Percentiles rank a stretch among this genome's conserved stretches.
Evolutionary conservation across 2,797 vertebrate species (phyloP).

Genomic region (Clarias pachynema): DNA sequence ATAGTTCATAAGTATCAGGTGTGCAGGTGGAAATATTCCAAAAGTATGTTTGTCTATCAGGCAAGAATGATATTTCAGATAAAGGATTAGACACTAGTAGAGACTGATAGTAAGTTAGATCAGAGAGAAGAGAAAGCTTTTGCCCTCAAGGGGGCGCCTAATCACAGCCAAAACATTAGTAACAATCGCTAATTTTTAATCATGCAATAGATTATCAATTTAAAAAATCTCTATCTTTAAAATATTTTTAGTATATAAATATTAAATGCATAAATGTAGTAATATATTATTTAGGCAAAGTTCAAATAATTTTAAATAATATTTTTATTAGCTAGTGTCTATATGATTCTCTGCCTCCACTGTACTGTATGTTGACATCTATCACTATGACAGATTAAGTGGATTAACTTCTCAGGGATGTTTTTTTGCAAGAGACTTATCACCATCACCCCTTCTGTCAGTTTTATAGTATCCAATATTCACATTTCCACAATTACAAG

Average conservation of each 20-base stretch:
- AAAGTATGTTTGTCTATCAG: too few species aligned
- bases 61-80: too few species aligned
- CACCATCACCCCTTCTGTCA: neutral
- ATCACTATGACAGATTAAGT: neutral
- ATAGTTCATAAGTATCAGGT: too few species aligned
- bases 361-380: neutral
- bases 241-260: neutral
- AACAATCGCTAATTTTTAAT: too few species aligned
- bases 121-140: too few species aligned
- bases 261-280: neutral
- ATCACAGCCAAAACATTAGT: too few species aligned
- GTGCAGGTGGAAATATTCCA: too few species aligned
- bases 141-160: too few species aligned
- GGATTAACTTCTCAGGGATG: neutral
- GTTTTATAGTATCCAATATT: neutral
- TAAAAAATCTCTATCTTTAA: too few species aligned
- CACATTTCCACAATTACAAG: neutral
- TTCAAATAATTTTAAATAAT: conserved; percentile 1
- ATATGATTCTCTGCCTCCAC: neutral
- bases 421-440: neutral
- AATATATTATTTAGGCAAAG: neutral
- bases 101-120: too few species aligned
- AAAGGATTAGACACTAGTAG: too few species aligned
- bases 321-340: neutral
- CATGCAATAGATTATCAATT: too few species aligned